Base-by-base conservation (phyloP, 2,113 vertebrate species). In the Ia io region DNA sequence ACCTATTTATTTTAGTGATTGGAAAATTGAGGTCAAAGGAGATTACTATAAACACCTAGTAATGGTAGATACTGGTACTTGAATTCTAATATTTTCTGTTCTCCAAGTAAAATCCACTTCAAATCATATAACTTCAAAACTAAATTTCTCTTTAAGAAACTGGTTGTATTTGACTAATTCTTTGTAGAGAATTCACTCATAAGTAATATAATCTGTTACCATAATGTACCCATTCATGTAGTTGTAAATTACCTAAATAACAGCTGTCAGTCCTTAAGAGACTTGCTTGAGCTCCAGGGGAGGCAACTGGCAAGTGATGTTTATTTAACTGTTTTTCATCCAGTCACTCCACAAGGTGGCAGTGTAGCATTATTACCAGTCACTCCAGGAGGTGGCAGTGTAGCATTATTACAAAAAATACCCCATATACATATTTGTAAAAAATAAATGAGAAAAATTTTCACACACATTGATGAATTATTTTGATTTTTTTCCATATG, bases 351-450 rank as follows among this genome's bases (percentile, higher is more conserved):
- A 97, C 88, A 28, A 96, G 96, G 80, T 97, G 96, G 95, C 95
- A 96, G 95, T 91, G 67, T 84, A 82, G 84, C 37, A 94, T 96
- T 93, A 94, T 83, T 93, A 86, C 90, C 59, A 61, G 10, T 91
- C 30, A 9, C 14, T 83, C 96, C 96, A 97, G 78, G 25, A 97
- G 96, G 78, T 97, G 96, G 95, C 95, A 97, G 95, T 92, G 65
- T 78, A 80, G 86, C 53, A 95, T 97, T 94, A 95, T 84, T 95
- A 86, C 84, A 91, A 94, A 79, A 95, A 76, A 73, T 94, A 79
- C 49, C 91, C 83, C 79, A 65, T 8, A 17, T 37, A 59, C 9
- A 65, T 84, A 94, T 90, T 92, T 88, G 71, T 80, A 14, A 87
- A 49, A 91, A 67, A 30, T 83, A 59, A 67, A 90, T 69, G 30